These are phyloP conservation scores for Drosophila longiperda DNA, from an alignment of 2,888 invertebrate genomes.

Conservation along the genomic window DNA sequence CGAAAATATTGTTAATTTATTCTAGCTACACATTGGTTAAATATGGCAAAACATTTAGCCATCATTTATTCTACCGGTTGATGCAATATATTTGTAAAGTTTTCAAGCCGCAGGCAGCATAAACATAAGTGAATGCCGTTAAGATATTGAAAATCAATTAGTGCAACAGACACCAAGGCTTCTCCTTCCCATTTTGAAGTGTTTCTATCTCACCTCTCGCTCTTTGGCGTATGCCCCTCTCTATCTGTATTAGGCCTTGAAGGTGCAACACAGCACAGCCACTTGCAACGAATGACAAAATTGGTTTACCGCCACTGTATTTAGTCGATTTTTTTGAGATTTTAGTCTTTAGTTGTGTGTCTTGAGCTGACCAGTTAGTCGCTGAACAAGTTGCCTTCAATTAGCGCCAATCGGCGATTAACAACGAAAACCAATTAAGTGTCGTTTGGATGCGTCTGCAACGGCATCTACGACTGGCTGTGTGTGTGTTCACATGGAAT, in stretches of 20 bases:
- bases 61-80: constrained; percentile 8
- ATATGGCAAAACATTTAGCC: constrained; percentile 17
- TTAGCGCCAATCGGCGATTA: constrained; percentile 75
- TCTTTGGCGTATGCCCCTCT: neutral
- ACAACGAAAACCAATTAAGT: constrained; percentile 80
- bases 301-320: constrained; percentile 37
- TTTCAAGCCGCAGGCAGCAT: constrained; percentile 28
- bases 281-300: constrained; percentile 51
- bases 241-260: constrained; percentile 33
- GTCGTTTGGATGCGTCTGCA: constrained; percentile 45
- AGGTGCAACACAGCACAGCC: constrained; percentile 29
- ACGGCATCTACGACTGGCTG: constrained; percentile 18
- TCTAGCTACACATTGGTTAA: constrained; percentile 17
- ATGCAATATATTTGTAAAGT: constrained; percentile 18
- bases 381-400: constrained; percentile 73
- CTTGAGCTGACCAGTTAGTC: constrained; percentile 38
- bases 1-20: constrained; percentile 1
- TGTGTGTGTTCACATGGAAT: constrained; percentile 21
- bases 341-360: constrained; percentile 34
- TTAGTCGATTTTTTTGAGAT: constrained; percentile 25
- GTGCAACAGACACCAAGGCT: constrained; percentile 31
- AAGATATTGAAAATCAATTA: constrained; percentile 69
- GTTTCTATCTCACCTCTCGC: constrained; percentile 3
- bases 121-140: constrained; percentile 42
- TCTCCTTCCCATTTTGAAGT: constrained; percentile 4